phyloP scores from a whole-genome alignment of 2,113 vertebrate genomes.

The Nematolebias whitei region DNA sequence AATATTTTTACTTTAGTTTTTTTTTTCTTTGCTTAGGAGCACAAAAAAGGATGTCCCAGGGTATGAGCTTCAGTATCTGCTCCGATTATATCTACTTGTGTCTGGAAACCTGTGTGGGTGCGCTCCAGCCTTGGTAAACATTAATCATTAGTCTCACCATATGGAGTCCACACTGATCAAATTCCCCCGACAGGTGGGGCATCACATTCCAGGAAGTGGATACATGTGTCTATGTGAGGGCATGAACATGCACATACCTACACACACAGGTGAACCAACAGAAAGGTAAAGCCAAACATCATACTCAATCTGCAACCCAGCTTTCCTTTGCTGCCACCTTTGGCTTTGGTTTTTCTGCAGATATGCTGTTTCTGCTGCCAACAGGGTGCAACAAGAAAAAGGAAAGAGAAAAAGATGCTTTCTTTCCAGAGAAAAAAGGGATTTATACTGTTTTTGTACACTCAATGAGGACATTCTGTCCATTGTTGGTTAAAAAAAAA shows the following conservation, averaged over 20 bases:
- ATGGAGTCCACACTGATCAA: slow-evolving; percentile 62
- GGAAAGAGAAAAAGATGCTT: slow-evolving; percentile 19
- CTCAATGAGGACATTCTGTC: slow-evolving; percentile 2
- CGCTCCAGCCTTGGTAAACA: slow-evolving; percentile 45
- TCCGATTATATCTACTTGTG: slow-evolving; percentile 17
- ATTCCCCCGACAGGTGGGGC: slow-evolving; percentile 34
- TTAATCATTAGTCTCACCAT: slow-evolving; percentile 66
- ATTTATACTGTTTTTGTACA: background rate
- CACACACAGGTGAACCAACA: background rate
- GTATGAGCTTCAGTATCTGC: slow-evolving; percentile 6
- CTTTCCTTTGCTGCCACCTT: slow-evolving; percentile 35
- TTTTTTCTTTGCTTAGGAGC: slow-evolving; percentile 9
- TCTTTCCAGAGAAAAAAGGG: slow-evolving; percentile 14
- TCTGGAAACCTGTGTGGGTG: slow-evolving; percentile 9
- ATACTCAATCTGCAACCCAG: slow-evolving; percentile 47
- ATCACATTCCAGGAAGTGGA: slow-evolving; percentile 16
- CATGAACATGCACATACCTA: slow-evolving; percentile 5
- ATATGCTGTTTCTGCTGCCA: slow-evolving; percentile 21
- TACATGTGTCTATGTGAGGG: slow-evolving; percentile 20
- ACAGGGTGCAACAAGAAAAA: slow-evolving; percentile 19
- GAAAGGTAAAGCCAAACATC: slow-evolving; percentile 15
- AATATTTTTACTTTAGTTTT: background rate
- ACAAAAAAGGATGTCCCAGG: background rate
- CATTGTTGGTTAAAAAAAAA: background rate
- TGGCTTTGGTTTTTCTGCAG: slow-evolving; percentile 12